A percentile compares a stretch with the other conserved stretches of the same genome.
These are phyloP conservation scores for Xenopus petersii DNA, from an alignment of 2,797 vertebrate genomes.

Conservation along the genomic window DNA sequence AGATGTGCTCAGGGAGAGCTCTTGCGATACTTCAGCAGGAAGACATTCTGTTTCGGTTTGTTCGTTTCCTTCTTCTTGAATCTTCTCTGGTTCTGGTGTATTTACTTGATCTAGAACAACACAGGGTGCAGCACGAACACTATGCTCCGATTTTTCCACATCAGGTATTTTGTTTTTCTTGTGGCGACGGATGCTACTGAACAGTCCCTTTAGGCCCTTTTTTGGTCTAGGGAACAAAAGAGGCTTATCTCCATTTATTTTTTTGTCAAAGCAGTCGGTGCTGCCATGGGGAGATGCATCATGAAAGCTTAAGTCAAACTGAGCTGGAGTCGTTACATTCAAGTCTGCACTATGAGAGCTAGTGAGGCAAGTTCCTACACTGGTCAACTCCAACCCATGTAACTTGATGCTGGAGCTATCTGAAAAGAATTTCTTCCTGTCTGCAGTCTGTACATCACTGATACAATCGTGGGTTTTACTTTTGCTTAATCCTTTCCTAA, in stretches of 20 bases:
- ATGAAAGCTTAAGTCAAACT: slow-evolving; percentile 44
- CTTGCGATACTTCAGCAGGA: neutral
- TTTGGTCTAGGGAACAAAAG: slow-evolving; percentile 76
- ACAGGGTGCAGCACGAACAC: slow-evolving; percentile 57
- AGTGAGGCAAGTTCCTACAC: slow-evolving; percentile 55
- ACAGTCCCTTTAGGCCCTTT: slow-evolving; percentile 83
- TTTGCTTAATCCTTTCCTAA: slow-evolving; percentile 83
- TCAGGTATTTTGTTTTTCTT: slow-evolving; percentile 77
- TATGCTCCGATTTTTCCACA: slow-evolving; percentile 69
- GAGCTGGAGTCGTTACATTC: slow-evolving; percentile 59
- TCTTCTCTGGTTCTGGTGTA: neutral
- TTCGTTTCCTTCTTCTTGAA: slow-evolving; percentile 32
- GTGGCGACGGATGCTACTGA: slow-evolving; percentile 88
- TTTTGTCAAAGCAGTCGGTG: slow-evolving; percentile 59
- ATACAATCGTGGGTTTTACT: slow-evolving; percentile 89
- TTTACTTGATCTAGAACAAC: slow-evolving; percentile 45
- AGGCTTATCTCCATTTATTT: slow-evolving; percentile 67
- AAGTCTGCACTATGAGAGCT: slow-evolving; percentile 65
- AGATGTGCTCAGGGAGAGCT: neutral
- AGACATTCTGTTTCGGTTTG: slow-evolving; percentile 39
- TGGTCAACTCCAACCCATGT: slow-evolving; percentile 61
- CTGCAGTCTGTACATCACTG: slow-evolving; percentile 69
- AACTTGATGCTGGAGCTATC: slow-evolving; percentile 59
- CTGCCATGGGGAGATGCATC: slow-evolving; percentile 52
- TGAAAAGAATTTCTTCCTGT: slow-evolving; percentile 41